Evolutionary conservation across 2,113 vertebrate genomes (phyloP), one percentile per base, ranked within the genome.

Genomic region (Corythoichthys haematopterus): DNA sequence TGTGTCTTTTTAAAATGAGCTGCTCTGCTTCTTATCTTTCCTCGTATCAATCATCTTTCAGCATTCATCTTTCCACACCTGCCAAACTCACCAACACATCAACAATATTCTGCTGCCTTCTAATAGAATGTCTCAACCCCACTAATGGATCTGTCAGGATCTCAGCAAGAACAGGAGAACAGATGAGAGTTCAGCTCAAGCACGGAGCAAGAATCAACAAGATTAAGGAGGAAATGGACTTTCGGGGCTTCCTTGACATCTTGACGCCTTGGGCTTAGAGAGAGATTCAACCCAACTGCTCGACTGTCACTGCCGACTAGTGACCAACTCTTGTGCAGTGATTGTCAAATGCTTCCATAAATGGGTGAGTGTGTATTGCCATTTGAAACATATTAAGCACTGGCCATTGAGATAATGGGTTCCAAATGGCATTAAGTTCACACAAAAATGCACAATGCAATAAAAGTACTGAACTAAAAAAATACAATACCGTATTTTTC

Each of bases 71-170:
- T 81, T 82, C 78, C 76, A 10, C 60, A 64, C 78, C 69, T 64
- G 58, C 68, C 9, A 71, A 77, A 80, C 72, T 86, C 66, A 69
- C 68, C 74, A 51, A 75, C 84, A 85, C 85, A 85, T 79, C 84
- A 70, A 43, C 40, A 2, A 8, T 75, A 84, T 85, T 87, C 80
- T 83, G 80, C 70, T 59, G 69, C 76, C 80, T 70, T 69, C 81
- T 86, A 86, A 87, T 89, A 88, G 85, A 88, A 90, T 85, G 74
- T 73, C 77, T 77, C 74, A 78, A 70, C 71, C 78, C 65, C 66
- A 75, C 72, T 87, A 87, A 90, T 87, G 84, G 85, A 87, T 86
- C 80, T 86, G 80, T 87, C 87, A 88, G 72, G 78, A 87, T 84
- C 78, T 84, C 74, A 58, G 69, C 67, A 68, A 80, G 76, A 63